These are phyloP conservation scores for Tinea semifulvella DNA, from an alignment of 2,888 invertebrate species.

Conservation along the genomic window DNA sequence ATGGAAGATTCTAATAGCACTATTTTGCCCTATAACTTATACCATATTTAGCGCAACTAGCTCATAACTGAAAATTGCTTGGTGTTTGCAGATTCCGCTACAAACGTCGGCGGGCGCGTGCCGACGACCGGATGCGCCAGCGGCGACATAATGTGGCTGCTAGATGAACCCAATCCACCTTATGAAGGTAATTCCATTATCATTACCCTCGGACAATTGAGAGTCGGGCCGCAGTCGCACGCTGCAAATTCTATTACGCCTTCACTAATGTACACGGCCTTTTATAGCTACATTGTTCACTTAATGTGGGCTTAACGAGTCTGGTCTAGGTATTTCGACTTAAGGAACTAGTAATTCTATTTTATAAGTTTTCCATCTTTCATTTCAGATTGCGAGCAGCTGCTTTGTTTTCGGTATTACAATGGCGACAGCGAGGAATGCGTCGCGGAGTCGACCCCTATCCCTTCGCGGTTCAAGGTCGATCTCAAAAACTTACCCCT, in stretches of 20 bases:
- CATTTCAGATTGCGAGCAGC: conserved; percentile 72
- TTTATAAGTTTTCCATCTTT: conserved; percentile 6
- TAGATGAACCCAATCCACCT: conserved; percentile 71
- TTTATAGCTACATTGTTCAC: conserved; percentile 1
- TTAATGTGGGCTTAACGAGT: conserved; percentile 3
- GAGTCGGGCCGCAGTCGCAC: not conserved
- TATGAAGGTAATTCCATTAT: conserved; percentile 62
- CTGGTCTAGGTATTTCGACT: not conserved
- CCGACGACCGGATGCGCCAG: conserved; percentile 65
- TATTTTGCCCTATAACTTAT: not conserved
- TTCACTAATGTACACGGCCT: not conserved
- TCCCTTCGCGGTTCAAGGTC: conserved; percentile 57
- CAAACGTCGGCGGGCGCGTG: conserved; percentile 53
- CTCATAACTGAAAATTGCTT: not conserved
- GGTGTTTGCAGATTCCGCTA: conserved; percentile 42
- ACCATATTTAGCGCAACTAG: conserved; percentile 1
- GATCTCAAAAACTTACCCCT: conserved; percentile 68
- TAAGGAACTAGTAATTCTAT: not conserved
- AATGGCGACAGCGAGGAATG: conserved; percentile 71
- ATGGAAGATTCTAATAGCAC: conserved; percentile 1
- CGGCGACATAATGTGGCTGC: conserved; percentile 75
- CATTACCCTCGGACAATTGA: conserved; percentile 5
- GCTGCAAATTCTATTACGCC: conserved; percentile 8
- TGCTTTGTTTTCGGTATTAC: conserved; percentile 76
- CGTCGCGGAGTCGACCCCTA: conserved; percentile 68